These are phyloP conservation scores for Lochmaea capreae DNA, from an alignment of 2,888 invertebrate genomes.

Conservation along the genomic window DNA sequence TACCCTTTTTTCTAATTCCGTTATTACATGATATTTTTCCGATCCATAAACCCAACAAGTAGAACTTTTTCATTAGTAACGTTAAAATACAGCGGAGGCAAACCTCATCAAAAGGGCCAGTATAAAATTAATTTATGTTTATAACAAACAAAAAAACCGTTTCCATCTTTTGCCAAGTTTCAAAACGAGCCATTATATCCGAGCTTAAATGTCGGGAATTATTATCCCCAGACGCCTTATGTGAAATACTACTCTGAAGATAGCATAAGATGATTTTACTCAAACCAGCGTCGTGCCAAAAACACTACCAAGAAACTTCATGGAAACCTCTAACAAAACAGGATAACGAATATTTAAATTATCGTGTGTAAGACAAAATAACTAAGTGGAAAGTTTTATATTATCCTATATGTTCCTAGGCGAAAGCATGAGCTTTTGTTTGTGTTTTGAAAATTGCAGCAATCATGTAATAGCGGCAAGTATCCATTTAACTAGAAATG, in stretches of 20 bases:
- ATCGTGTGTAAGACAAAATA: too few relatives aligned
- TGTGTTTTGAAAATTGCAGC: too few relatives aligned
- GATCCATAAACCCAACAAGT: not conserved
- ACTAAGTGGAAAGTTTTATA: too few relatives aligned
- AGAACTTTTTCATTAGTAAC: constrained; percentile 4
- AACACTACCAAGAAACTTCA: not conserved
- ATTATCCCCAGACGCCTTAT: constrained; percentile 51
- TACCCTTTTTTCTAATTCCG: not conserved
- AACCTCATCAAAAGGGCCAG: constrained; percentile 21
- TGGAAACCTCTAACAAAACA: too few relatives aligned
- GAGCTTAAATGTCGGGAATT: constrained; percentile 53
- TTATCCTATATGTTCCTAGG: too few relatives aligned
- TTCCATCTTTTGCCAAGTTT: constrained; percentile 52
- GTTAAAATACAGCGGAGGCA: constrained; percentile 6
- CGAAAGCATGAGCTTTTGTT: too few relatives aligned
- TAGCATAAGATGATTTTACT: constrained; percentile 45
- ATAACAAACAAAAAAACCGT: constrained; percentile 57
- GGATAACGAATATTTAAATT: too few relatives aligned
- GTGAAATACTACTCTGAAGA: constrained; percentile 50
- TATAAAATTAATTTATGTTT: constrained; percentile 61
- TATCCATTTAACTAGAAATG: too few relatives aligned
- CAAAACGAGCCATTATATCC: constrained; percentile 52
- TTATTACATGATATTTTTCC: not conserved
- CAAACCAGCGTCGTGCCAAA: constrained; percentile 8
- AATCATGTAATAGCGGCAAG: too few relatives aligned